Base-by-base conservation (phyloP, 1,140 invertebrate genomes). In the Drosophila auraria region DNA sequence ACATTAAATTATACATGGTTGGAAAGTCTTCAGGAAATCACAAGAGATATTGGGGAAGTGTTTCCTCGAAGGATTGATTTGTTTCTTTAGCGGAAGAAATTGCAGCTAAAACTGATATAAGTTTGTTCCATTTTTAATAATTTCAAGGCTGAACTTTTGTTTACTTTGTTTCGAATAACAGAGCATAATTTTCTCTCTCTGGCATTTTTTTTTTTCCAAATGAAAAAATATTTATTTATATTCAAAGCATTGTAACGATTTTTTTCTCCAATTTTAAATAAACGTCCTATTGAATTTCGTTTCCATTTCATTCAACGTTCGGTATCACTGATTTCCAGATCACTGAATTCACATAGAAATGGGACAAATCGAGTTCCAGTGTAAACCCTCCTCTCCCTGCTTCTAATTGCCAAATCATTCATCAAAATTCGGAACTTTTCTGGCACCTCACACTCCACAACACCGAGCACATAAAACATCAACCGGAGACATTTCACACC, bases 401-500 rank as follows among this genome's bases (percentile, higher is more conserved):
- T 36, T 38, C 47, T 73, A 74, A 73, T 74, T 73, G 69, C 38
- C 47, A 61, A 72, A 61, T 60, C 47, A 77, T 77, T 77, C 62
- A 77, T 68, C 54, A 59, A 68, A 77, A 77, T 68, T 78, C 25
- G 5, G 5, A 54, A 77, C 61, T 75, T 75, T 74, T 38, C 36
- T 8, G 42, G 36, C 70, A 74, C 71, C 23, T 12, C 40, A 25
- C 57, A 75, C 71, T 50, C 44, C 38, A 44, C n/a, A n/a, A 11
- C 50, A 30, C 50, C 11, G 49, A 25, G 49, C 44, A 53, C n/a
- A 65, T 38, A 49, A 56, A 60, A 50, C 68, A n/a, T 47, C 42
- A 50, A 42, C 54, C 45, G 47, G 70, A 61, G 71, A 74, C 60
- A 78, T 82, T 84, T 68, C 59, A 53, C 78, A 86, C 82, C 64